Evolutionary conservation across 2,113 vertebrate genomes (phyloP).

Genomic region (Erythrocebus patas): DNA sequence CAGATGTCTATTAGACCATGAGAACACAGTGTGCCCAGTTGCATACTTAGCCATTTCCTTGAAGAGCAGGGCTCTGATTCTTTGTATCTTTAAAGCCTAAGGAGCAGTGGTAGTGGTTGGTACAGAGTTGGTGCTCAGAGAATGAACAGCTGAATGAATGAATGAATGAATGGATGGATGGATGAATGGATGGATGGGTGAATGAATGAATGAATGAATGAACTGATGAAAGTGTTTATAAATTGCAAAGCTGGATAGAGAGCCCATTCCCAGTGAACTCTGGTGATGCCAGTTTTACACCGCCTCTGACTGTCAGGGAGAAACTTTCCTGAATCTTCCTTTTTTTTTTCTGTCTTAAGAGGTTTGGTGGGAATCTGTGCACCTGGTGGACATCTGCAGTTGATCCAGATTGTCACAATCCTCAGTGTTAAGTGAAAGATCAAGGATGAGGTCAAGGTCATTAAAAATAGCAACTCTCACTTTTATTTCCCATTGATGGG

Average conservation of each 20-base stretch:
- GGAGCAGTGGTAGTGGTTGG: background rate
- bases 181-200: no score
- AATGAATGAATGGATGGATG: accelerated
- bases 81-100: background rate
- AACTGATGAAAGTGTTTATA: background rate
- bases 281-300: background rate
- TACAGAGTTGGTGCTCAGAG: background rate
- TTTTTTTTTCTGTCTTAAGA: background rate
- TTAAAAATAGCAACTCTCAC: background rate
- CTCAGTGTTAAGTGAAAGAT: background rate
- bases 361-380: background rate
- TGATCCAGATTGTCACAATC: background rate
- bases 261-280: background rate
- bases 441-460: background rate
- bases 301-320: background rate
- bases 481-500: background rate
- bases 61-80: background rate
- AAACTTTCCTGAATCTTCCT: background rate
- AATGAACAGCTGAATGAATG: no score
- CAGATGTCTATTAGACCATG: background rate
- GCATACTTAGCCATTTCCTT: background rate
- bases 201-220: background rate
- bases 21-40: background rate
- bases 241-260: no score
- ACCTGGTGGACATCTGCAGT: background rate